Percentiles rank a stretch among this genome's conserved stretches.
phyloP scores from a whole-genome alignment of 2,113 vertebrate species.

The Dendrocopos noguchii region DNA sequence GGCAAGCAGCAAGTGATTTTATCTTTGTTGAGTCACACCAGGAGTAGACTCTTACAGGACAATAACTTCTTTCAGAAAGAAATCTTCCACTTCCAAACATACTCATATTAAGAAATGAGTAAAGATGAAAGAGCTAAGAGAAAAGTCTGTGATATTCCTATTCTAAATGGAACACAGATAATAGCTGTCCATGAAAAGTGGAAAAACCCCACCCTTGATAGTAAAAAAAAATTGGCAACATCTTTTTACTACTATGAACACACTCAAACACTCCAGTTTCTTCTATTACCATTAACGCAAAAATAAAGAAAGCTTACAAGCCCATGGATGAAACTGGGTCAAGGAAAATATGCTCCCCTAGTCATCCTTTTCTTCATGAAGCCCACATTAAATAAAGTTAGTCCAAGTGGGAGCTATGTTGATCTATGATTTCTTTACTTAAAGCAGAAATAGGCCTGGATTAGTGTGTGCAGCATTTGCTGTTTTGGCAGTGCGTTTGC shows the following conservation, averaged over 20 bases:
- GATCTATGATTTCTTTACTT: slow-evolving; percentile 9
- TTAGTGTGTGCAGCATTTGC: slow-evolving; percentile 8
- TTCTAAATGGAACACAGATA: neutral
- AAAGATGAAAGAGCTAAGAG: neutral
- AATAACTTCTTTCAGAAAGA: neutral
- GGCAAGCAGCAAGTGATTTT: too few relatives aligned
- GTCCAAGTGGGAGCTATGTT: slow-evolving; percentile 15
- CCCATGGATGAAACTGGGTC: neutral
- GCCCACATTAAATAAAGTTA: slow-evolving; percentile 37
- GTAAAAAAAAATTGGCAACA: neutral
- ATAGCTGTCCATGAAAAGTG: neutral
- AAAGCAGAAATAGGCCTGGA: neutral
- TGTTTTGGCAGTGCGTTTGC: neutral
- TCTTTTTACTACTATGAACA: neutral
- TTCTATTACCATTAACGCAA: neutral
- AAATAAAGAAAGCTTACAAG: slow-evolving; percentile 2
- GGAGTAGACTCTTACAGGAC: too few relatives aligned
- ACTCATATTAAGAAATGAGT: neutral
- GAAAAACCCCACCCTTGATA: neutral
- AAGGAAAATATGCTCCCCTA: neutral
- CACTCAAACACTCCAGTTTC: neutral
- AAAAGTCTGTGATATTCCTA: neutral
- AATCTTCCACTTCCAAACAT: neutral
- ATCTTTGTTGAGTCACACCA: too few relatives aligned
- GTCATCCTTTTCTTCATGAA: slow-evolving; percentile 25